A percentile compares a stretch with the other conserved stretches of the same genome.
Evolutionary conservation across 2,113 vertebrate species (phyloP).

Genomic region (Cyanocitta stelleri): DNA sequence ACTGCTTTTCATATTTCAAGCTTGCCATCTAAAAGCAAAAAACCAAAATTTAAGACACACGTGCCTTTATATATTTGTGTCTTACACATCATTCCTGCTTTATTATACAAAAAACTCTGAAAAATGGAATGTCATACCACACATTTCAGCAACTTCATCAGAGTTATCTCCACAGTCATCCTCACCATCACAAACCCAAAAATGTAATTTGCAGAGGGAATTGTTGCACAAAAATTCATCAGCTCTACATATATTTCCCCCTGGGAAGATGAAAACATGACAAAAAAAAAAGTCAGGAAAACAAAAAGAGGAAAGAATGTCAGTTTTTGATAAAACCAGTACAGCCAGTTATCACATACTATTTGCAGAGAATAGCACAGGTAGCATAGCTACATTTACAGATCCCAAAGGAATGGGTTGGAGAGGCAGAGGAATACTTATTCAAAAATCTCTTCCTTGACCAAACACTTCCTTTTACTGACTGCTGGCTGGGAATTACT

Average conservation of each 20-base stretch:
- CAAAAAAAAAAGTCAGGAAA: background rate
- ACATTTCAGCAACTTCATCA: slow-evolving; percentile 90
- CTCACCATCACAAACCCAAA: slow-evolving; percentile 97
- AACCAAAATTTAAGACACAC: background rate
- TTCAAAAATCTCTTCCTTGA: background rate
- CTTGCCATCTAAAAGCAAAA: background rate
- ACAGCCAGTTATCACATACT: background rate
- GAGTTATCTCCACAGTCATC: slow-evolving; percentile 98
- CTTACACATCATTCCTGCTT: background rate
- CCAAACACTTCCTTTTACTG: background rate
- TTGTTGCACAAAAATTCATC: slow-evolving; percentile 98
- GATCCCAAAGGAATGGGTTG: background rate
- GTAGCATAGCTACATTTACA: background rate
- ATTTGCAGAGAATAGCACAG: background rate
- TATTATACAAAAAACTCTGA: background rate
- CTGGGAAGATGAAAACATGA: slow-evolving; percentile 1
- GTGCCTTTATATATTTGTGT: background rate
- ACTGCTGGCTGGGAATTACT: background rate
- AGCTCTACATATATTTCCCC: slow-evolving; percentile 86
- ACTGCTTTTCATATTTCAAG: background rate
- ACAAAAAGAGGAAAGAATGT: background rate
- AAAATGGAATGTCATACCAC: slow-evolving; percentile 74
- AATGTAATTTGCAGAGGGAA: slow-evolving; percentile 91
- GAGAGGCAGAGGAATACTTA: background rate
- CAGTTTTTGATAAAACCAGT: background rate